Evolutionary conservation across 2,113 vertebrate genomes (phyloP), one percentile per base, ranked within the genome.

Genomic region (Actenoides lindsayi): DNA sequence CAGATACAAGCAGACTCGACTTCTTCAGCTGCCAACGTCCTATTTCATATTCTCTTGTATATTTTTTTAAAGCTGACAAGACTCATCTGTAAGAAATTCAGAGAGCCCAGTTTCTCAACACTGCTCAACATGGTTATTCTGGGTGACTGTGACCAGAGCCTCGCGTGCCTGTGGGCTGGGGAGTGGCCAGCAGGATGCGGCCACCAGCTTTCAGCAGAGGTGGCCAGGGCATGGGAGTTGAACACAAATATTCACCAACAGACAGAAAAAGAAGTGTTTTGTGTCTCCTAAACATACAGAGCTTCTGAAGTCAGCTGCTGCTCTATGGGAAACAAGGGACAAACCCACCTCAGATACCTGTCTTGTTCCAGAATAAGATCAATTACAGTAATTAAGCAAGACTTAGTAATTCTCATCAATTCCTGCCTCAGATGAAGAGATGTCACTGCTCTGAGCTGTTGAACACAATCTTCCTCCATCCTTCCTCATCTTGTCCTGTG

Each of bases 91-190:
- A 35, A 53, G 73, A 70, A 91, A 79, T 51, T 23, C 44, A 73
- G 57, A 57, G n/a, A 71, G 17, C 31, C 0, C 21, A 31, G 4
- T 42, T 82, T 39, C 65, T 51, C 4, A 0, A 46, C 68, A 23
- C 67, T 46, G 53, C 35, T 27, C 64, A 44, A 5, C 1, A 2
- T 6, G 5, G 35, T 83, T 63, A 42, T 25, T 59, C 20, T 5
- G 37, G 42, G 46, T 62, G 65, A 67, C 39, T 16, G 6, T 77
- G 42, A 23, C 13, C 0, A 1, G 25, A 44, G 6, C 64, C 30
- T 39, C 3, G 3, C 19, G n/a, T 3, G 2, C 8, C 30, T 4
- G 0, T 0, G 5, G 44, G 50, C 39, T 17, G 28, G 71, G 57
- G 27, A 78, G 31, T 0, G 1, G 27, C 51, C 2, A 1, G 23